phyloP scores from a whole-genome alignment of 2,113 vertebrate genomes.

The Peromyscus leucopus region DNA sequence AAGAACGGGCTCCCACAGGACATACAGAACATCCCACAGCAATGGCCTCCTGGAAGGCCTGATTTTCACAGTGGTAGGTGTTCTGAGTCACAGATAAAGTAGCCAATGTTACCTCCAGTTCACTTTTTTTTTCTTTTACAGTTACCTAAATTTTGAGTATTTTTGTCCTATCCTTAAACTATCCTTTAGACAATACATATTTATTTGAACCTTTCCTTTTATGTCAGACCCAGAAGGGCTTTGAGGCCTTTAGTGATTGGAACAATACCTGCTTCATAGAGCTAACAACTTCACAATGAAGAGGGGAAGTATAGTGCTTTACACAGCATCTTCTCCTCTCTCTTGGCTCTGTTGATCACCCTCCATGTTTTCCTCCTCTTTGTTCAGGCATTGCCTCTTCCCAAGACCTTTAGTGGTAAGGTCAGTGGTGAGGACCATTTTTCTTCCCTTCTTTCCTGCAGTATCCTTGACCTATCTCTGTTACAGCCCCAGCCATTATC shows the following conservation, averaged over 20 bases:
- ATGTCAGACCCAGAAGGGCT: background rate
- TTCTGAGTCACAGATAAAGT: background rate
- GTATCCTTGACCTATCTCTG: background rate
- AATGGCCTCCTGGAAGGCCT: background rate
- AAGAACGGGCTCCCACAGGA: no score
- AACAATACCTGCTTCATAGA: background rate
- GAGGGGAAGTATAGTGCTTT: fast-evolving
- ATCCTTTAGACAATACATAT: background rate
- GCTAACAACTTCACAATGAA: background rate
- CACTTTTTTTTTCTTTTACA: background rate
- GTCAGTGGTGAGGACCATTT: no score
- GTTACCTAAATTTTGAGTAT: background rate
- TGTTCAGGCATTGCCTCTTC: background rate
- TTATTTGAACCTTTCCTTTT: background rate
- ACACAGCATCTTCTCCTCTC: background rate
- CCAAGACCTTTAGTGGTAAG: background rate
- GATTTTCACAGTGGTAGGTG: background rate
- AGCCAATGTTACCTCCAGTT: background rate
- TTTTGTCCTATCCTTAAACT: background rate
- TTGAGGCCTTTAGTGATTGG: background rate
- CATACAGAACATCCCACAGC: no score
- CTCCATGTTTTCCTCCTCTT: background rate
- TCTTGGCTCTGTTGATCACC: background rate
- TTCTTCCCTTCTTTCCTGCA: background rate
- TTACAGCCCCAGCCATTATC: background rate